phyloP scores from a whole-genome alignment of 2,797 vertebrate genomes.

The Lacerta agilis region DNA sequence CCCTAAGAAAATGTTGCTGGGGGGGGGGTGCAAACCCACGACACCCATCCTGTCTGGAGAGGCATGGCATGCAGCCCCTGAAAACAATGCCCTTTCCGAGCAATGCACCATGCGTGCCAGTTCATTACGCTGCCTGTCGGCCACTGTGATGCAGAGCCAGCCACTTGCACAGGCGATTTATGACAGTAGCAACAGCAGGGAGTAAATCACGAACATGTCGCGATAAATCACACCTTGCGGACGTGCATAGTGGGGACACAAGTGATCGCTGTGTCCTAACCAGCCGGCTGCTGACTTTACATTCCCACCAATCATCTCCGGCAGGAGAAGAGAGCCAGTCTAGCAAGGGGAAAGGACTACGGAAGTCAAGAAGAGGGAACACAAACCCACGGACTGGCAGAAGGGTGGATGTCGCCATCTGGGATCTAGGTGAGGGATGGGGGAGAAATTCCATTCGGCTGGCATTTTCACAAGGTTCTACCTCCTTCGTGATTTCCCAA shows the following conservation, averaged over 20 bases:
- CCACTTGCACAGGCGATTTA: constrained; percentile 71
- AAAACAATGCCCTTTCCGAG: constrained; percentile 17
- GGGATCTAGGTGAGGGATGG: not conserved
- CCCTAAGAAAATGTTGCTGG: not conserved
- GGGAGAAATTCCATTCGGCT: not conserved
- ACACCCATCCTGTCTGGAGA: not conserved
- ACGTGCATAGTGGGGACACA: constrained; percentile 24
- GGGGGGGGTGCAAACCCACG: not conserved
- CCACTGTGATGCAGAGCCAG: constrained; percentile 63
- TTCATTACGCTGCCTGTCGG: constrained; percentile 37
- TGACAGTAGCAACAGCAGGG: constrained; percentile 60
- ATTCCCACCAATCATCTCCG: constrained; percentile 32
- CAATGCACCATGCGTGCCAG: constrained; percentile 4
- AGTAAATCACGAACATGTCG: constrained; percentile 66
- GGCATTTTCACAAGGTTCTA: too few species aligned
- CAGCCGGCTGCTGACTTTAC: constrained; percentile 39
- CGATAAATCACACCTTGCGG: constrained; percentile 64
- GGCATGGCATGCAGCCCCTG: not conserved
- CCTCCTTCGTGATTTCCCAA: too few species aligned
- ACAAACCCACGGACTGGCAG: not conserved
- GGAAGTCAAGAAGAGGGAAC: not conserved
- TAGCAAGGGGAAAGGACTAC: not conserved
- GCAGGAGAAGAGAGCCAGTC: not conserved
- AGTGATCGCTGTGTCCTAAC: constrained; percentile 27
- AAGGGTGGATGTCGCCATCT: not conserved